Base-by-base conservation (phyloP, 2,888 invertebrate genomes). In the Aphelenchoides bicaudatus region DNA sequence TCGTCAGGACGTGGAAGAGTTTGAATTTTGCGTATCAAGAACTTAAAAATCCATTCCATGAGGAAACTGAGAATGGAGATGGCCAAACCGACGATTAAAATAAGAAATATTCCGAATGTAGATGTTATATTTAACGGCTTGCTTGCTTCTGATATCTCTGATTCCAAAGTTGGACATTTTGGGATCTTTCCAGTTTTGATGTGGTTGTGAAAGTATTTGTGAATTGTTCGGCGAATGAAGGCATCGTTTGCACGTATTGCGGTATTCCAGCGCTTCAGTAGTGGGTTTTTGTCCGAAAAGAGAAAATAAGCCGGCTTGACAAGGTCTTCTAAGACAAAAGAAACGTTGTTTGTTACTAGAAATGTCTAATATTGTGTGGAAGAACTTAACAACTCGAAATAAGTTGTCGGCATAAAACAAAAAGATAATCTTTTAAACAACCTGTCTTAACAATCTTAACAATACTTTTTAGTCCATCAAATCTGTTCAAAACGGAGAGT, bases 181-280 rank as follows among this genome's bases (percentile, higher is more conserved):
- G 63, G 63, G 3, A 58, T 49, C 10, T 51, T 64, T 4, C 62
- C 62, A 6, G 62, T 62, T 23, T 38, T 48, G 28, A 48, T 56
- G 6, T 38, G 34, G 37, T 49, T 30, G 29, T 47, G 37, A 39
- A 65, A 65, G 28, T 65, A 65, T 49, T 65, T 65, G 5, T 58
- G 30, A 39, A 67, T 61, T 8, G 65, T 67, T 6, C 65, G 39
- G n/a, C 63, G 21, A 13, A 65, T 65, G 27, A 65, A 65, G 21
- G 53, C 47, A 30, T 64, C 54, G 38, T 67, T 67, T 39, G 31
- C 39, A 10, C 54, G 52, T 8, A 65, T 65, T 21, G 66, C 65
- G 16, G 27, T 38, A 23, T 65, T 67, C 57, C 61, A 65, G n/a
- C 55, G 30, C 10, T 29, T 38, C n/a, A 54, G 39, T 2, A 65